Evolutionary conservation across 1,140 invertebrate species (phyloP).

Genomic region (Thaumatotibia leucotreta): DNA sequence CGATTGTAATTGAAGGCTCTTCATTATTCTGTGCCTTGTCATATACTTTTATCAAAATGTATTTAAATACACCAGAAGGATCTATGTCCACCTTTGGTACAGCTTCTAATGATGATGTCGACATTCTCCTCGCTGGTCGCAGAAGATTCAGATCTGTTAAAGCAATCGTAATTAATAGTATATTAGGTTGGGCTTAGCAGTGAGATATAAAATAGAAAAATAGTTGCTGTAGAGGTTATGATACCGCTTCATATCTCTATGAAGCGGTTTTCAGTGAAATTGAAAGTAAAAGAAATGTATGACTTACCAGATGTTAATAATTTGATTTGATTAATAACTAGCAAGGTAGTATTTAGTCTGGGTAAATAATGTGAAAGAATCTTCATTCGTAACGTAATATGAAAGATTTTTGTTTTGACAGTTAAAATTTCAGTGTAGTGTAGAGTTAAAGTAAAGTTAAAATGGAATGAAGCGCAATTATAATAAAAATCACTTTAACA

Average conservation of each 20-base stretch:
- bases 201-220: not conserved
- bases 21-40: slow-evolving; percentile 42
- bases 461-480: not conserved
- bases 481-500: not conserved
- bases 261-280: too few species aligned
- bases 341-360: not conserved
- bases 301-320: not conserved
- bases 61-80: slow-evolving; percentile 88
- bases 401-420: slow-evolving; percentile 1
- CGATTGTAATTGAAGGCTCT: slow-evolving; percentile 79
- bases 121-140: slow-evolving; percentile 32
- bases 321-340: not conserved
- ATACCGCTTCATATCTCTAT: too few species aligned
- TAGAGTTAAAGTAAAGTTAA: too few species aligned
- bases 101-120: slow-evolving; percentile 25
- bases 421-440: too few species aligned
- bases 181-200: too few species aligned
- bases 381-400: not conserved
- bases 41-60: slow-evolving; percentile 87
- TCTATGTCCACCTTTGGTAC: slow-evolving; percentile 90
- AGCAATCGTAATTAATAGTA: not conserved
- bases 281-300: not conserved
- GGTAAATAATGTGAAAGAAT: not conserved
- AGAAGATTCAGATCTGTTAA: not conserved
- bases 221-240: not conserved